A percentile compares a stretch with the other conserved stretches of the same genome.
Evolutionary conservation across 2,888 invertebrate species (phyloP).

Genomic region (Caenorhabditis sinica): DNA sequence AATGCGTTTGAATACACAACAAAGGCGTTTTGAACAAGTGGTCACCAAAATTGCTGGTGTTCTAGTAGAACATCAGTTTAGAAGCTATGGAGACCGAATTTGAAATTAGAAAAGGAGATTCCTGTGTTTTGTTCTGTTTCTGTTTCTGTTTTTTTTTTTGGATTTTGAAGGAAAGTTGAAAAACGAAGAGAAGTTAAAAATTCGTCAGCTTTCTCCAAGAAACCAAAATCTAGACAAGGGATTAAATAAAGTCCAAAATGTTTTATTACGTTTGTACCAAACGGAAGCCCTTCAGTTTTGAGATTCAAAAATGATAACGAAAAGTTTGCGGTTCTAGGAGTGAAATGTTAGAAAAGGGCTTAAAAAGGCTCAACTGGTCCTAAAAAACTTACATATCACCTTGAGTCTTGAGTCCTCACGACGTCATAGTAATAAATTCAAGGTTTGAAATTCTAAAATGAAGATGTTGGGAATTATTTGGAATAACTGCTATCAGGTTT

Average conservation of each 20-base stretch:
- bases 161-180: background rate
- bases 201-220: background rate
- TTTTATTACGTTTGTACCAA: background rate
- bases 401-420: no score
- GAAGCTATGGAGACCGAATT: conserved; percentile 23
- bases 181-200: background rate
- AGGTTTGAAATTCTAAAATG: no score
- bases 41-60: conserved; percentile 22
- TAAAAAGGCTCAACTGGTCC: no score
- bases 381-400: no score
- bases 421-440: no score
- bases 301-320: background rate
- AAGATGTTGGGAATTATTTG: no score
- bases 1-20: conserved; percentile 11
- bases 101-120: conserved; percentile 14
- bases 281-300: background rate
- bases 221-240: conserved; percentile 1
- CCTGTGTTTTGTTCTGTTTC: conserved; percentile 2
- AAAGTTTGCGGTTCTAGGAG: no score
- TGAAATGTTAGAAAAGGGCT: no score
- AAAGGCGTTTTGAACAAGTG: conserved; percentile 29
- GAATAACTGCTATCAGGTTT: no score
- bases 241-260: background rate
- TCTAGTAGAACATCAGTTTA: conserved; percentile 20
- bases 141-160: no score